Evolutionary conservation across 2,797 vertebrate genomes (phyloP).

Genomic region (Triplophysa yarkandensis): DNA sequence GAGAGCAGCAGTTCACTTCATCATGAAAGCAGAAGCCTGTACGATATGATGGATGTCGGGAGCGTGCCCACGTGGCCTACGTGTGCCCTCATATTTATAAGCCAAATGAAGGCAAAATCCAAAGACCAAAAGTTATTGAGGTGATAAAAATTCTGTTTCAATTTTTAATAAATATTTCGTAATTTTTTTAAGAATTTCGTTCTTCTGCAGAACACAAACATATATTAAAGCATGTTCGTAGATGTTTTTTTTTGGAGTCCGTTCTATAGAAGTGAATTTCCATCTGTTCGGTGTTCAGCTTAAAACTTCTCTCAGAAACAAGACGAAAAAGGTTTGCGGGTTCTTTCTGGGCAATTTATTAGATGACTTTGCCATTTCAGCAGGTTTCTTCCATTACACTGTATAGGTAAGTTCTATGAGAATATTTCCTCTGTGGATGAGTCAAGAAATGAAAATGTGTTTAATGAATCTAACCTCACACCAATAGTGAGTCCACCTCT

Average conservation of each 20-base stretch:
- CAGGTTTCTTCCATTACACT: background rate
- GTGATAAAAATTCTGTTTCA: too few relatives aligned
- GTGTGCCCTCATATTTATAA: background rate
- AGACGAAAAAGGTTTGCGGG: background rate
- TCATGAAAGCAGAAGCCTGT: background rate
- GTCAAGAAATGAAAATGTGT: slow-evolving; percentile 5
- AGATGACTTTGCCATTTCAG: slow-evolving; percentile 18
- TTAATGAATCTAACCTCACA: background rate
- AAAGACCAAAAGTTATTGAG: too few relatives aligned
- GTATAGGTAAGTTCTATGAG: background rate
- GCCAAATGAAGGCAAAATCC: background rate
- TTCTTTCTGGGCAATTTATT: background rate
- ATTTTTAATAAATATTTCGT: too few relatives aligned
- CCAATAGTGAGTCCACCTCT: background rate
- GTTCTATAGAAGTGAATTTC: too few relatives aligned
- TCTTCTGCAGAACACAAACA: too few relatives aligned
- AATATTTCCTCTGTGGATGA: slow-evolving; percentile 52
- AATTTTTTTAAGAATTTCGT: too few relatives aligned
- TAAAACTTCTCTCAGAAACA: background rate
- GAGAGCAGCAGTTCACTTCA: slow-evolving; percentile 4
- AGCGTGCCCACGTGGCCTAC: background rate
- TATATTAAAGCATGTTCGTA: too few relatives aligned
- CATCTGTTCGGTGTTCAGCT: background rate
- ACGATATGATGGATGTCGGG: slow-evolving; percentile 7
- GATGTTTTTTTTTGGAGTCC: too few relatives aligned